Percentiles rank a stretch among this genome's conserved stretches.
Evolutionary conservation across 2,888 invertebrate species (phyloP).

Genomic region (Calameuta pallipes): DNA sequence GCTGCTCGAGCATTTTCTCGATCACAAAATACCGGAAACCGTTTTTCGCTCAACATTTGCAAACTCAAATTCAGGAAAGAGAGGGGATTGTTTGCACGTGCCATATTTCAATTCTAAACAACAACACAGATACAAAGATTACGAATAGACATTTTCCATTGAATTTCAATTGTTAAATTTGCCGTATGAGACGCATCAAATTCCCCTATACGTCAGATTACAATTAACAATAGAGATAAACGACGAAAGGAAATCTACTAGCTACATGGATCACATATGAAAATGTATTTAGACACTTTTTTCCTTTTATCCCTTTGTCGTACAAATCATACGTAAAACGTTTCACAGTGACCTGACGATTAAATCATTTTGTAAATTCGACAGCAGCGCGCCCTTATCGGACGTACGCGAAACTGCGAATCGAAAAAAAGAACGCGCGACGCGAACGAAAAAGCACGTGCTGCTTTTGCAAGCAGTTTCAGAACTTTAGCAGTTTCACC

Average conservation of each 20-base stretch:
- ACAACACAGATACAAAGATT: no score
- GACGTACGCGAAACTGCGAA: background rate
- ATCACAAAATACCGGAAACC: background rate
- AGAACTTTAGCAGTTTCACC: slow-evolving; percentile 8
- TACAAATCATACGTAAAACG: background rate
- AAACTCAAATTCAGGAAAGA: no score
- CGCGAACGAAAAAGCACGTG: background rate
- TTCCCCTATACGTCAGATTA: no score
- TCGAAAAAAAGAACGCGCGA: background rate
- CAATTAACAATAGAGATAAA: no score
- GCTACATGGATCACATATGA: no score
- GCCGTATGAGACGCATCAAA: no score
- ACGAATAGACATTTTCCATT: no score
- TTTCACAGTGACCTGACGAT: background rate
- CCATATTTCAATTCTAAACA: no score
- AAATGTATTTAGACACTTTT: background rate
- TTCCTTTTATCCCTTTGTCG: background rate
- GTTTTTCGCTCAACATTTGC: no score
- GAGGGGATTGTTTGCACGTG: no score
- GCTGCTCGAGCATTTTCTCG: background rate
- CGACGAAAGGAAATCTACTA: no score
- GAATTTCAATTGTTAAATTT: no score
- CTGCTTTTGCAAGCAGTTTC: slow-evolving; percentile 9
- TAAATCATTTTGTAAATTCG: background rate
- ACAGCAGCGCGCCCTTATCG: background rate